Evolutionary conservation across 2,888 invertebrate genomes (phyloP), one percentile per base, ranked within the genome.

Genomic region (Agriopis leucophaearia): DNA sequence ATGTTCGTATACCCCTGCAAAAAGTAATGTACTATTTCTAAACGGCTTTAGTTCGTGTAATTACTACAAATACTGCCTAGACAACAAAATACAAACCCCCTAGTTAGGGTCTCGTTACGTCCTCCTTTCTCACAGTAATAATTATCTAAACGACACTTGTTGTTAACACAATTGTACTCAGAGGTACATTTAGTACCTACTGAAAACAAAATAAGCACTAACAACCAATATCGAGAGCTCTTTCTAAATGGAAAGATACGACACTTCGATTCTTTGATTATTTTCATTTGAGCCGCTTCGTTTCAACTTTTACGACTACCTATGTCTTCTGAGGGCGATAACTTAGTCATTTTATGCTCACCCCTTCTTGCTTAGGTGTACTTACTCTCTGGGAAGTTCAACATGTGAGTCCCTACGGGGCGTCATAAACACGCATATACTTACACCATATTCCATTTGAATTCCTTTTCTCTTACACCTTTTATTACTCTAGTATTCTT

Each of bases 311-410:
- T 92, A 93, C 87, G 90, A 89, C 84, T 86, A 84, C 87, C 82
- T 89, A 90, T 89, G 90, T 90, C 92, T 92, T 90, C 87, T 83
- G 92, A 91, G 92, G 87, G 90, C 89, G 85, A 91, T 93, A 93
- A 91, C 90, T 93, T 91, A 93, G 91, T 91, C 89, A 91, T 92
- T 93, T 93, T 92, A 92, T 91, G 92, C 85, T 89, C 88, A 89
- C 89, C 88, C 89, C 88, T 88, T 88, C 88, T 87, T 88, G 84
- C 87, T 81, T 78, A 84, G 78, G 79, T 81, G 85, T 87, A 87
- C 87, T 86, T 88, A 87, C 86, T 86, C 81, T 81, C 84, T 81
- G 85, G 72, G 72, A 89, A 91, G 87, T 89, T 89, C 86, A 85
- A 84, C 87, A 85, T 85, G 88, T 82, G 84, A 83, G 83, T 91